Percentiles rank a stretch among this genome's conserved stretches.
Conservation (phyloP, 2,113 vertebrate genomes). For the Neotoma lepida region DNA sequence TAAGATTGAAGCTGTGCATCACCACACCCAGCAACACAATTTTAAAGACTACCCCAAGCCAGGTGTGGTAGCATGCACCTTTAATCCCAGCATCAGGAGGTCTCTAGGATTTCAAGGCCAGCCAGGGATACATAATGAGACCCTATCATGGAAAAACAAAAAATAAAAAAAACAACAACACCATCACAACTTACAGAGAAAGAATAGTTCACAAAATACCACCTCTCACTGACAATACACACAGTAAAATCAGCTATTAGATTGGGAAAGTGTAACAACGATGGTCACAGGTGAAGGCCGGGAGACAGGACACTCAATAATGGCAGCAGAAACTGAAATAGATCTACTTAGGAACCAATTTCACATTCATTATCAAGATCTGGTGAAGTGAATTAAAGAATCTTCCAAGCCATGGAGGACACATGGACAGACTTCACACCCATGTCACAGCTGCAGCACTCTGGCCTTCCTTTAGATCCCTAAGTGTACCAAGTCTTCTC, state of each 20-base stretch:
- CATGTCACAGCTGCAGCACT: neutral
- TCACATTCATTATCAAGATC: neutral
- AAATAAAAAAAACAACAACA: neutral
- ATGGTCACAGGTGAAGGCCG: neutral
- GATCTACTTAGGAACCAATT: neutral
- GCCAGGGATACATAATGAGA: neutral
- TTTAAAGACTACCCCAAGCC: neutral
- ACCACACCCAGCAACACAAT: neutral
- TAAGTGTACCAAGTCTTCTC: neutral
- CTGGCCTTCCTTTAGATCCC: neutral
- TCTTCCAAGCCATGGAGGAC: neutral
- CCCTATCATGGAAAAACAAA: neutral
- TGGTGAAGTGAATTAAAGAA: neutral
- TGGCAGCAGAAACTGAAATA: neutral
- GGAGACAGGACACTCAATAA: neutral
- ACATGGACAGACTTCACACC: neutral
- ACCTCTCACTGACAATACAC: neutral
- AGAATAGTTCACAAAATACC: neutral
- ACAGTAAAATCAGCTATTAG: neutral
- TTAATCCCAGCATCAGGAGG: neutral
- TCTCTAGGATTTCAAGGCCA: neutral
- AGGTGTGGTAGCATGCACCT: neutral
- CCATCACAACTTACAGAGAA: neutral
- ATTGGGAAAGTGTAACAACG: neutral
- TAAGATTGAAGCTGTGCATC: neutral